phyloP scores from a whole-genome alignment of 2,113 vertebrate genomes.

The Origma solitaria region DNA sequence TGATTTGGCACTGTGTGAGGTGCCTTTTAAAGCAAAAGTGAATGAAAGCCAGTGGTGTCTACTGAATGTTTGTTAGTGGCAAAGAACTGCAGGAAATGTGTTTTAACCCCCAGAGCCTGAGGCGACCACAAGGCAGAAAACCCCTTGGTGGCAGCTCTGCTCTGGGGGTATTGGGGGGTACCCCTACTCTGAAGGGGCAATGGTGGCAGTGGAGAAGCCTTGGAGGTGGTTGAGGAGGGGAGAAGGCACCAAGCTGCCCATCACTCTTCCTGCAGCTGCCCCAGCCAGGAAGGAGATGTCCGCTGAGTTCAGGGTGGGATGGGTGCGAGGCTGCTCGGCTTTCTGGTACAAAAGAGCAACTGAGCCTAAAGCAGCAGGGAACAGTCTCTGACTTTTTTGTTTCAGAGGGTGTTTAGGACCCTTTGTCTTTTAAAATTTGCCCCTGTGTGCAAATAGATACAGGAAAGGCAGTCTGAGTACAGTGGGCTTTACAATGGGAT shows the following conservation, averaged over 20 bases:
- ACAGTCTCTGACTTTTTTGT: fast-evolving
- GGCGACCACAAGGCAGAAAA: neutral
- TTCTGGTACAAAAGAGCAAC: neutral
- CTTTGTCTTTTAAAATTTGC: neutral
- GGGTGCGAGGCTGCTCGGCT: fast-evolving
- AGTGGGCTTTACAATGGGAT: neutral
- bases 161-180: too few relatives aligned
- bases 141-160: neutral
- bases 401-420: neutral
- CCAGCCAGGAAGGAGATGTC: neutral
- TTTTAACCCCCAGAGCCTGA: neutral
- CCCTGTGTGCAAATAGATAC: neutral
- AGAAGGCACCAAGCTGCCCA: neutral
- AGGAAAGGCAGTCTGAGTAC: neutral
- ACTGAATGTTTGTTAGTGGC: neutral
- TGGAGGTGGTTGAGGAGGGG: neutral
- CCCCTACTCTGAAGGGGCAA: neutral
- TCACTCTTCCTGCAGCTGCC: neutral
- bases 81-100: neutral
- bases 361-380: neutral
- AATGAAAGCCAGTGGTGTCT: slow-evolving; percentile 5
- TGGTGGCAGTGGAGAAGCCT: fast-evolving
- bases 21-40: slow-evolving; percentile 34
- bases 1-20: slow-evolving; percentile 30
- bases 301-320: fast-evolving